phyloP scores from a whole-genome alignment of 2,113 vertebrate species.

The rat (Rattus norvegicus) region GRCr8 NC_086019.1:131053501-131054000 shows the following conservation, averaged over 20 bases:
- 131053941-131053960: constrained; percentile 50
- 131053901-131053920: constrained; percentile 27
- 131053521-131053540: background rate
- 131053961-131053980: constrained; percentile 7
- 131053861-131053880: constrained; percentile 29
- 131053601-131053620: background rate
- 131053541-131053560: background rate
- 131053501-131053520: background rate
- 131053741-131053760: background rate
- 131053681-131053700: background rate
- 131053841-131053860: constrained; percentile 44
- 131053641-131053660: background rate
- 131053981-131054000: constrained; percentile 5
- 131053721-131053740: background rate
- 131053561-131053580: background rate
- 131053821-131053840: constrained; percentile 1
- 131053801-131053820: constrained; percentile 33
- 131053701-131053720: background rate
- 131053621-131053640: constrained; percentile 29
- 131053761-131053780: background rate
- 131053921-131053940: constrained; percentile 36
- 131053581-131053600: background rate
- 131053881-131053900: background rate
- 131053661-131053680: background rate
- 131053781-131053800: background rate